A percentile compares a stretch with the other conserved stretches of the same genome.
Conservation (phyloP, 2,113 vertebrate species). For the Ptilonorhynchus violaceus region DNA sequence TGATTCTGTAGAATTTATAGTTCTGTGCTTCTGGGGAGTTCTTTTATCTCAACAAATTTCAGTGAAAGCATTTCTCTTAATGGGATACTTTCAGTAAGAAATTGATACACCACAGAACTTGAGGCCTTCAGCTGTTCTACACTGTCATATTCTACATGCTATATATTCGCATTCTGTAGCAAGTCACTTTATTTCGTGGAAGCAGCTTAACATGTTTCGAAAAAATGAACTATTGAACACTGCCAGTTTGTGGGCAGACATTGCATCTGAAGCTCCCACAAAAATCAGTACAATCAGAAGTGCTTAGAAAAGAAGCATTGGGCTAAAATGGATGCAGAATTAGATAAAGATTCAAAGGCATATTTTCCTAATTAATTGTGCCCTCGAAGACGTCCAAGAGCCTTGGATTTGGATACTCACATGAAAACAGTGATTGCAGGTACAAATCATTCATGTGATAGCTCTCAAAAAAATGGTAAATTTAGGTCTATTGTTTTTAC, state of each 20-base stretch:
- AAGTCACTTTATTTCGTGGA: background rate
- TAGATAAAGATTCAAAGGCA: background rate
- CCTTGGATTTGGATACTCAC: background rate
- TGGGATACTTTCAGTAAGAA: background rate
- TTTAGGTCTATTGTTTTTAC: background rate
- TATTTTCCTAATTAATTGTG: background rate
- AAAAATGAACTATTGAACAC: background rate
- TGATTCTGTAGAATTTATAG: background rate
- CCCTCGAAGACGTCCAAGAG: background rate
- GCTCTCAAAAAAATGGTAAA: background rate
- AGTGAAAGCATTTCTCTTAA: background rate
- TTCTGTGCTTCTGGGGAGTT: background rate
- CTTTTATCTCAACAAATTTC: background rate
- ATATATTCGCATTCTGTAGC: accelerated
- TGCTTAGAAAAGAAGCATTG: background rate
- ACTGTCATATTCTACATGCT: background rate
- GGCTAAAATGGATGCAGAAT: background rate
- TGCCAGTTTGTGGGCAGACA: background rate
- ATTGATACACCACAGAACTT: background rate
- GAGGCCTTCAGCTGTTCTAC: background rate
- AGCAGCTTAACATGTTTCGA: background rate
- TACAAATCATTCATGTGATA: background rate
- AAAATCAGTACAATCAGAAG: background rate
- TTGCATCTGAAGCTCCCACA: background rate
- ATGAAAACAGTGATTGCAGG: background rate